Evolutionary conservation across 2,113 vertebrate species (phyloP).

Genomic region (Istiophorus platypterus): DNA sequence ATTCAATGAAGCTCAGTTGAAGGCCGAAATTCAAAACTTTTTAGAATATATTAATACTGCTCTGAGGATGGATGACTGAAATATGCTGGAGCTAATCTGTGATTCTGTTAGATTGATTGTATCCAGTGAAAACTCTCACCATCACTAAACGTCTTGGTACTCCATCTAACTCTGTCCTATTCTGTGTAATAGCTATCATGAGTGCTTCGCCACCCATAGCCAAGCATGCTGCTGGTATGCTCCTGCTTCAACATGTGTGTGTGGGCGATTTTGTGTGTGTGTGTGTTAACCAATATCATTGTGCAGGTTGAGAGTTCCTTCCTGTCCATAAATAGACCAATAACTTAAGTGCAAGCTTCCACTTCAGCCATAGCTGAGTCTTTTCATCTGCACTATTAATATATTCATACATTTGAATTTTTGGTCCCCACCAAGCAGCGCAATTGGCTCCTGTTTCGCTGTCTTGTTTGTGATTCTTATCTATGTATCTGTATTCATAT

Average conservation of each 20-base stretch:
- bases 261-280: not conserved
- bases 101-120: not conserved
- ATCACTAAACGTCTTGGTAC: not conserved
- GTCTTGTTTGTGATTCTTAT: not conserved
- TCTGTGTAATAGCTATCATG: not conserved
- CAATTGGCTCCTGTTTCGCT: not conserved
- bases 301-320: slow-evolving; percentile 11
- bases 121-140: not conserved
- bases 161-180: not conserved
- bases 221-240: not conserved
- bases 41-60: not conserved
- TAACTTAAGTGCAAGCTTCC: not conserved
- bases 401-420: not conserved
- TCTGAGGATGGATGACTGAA: not conserved
- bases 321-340: slow-evolving; percentile 19
- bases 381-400: not conserved
- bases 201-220: not conserved
- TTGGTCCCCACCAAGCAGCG: not conserved
- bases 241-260: not conserved
- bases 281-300: not conserved
- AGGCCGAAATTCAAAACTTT: not conserved
- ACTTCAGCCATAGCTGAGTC: slow-evolving; percentile 1
- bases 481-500: no score
- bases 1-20: not conserved
- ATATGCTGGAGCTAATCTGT: not conserved